These are phyloP conservation scores for Apamea monoglypha DNA, from an alignment of 2,888 invertebrate species.

Conservation along the genomic window DNA sequence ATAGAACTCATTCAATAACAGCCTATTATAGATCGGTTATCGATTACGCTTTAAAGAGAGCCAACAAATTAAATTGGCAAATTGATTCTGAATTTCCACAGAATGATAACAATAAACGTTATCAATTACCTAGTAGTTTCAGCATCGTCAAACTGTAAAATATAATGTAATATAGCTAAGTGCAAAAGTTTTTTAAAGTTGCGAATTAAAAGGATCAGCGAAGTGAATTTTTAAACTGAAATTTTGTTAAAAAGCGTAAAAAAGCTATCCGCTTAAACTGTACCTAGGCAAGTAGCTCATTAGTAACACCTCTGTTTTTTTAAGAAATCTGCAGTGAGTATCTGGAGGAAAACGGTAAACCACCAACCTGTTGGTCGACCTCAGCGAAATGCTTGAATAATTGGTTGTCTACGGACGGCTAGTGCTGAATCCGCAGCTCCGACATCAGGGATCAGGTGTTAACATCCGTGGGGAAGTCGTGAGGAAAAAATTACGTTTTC, in stretches of 20 bases:
- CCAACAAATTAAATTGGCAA: slow-evolving; percentile 56
- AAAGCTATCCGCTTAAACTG: slow-evolving; percentile 60
- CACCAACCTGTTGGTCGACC: slow-evolving; percentile 83
- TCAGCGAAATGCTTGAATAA: slow-evolving; percentile 85
- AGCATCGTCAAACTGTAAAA: slow-evolving; percentile 30
- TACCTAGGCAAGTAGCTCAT: slow-evolving; percentile 69
- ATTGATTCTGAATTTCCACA: slow-evolving; percentile 57
- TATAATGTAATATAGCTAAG: slow-evolving; percentile 30
- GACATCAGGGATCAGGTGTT: slow-evolving; percentile 84
- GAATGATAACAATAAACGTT: slow-evolving; percentile 53
- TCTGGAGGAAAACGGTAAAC: slow-evolving; percentile 79
- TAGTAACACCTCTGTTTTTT: slow-evolving; percentile 74
- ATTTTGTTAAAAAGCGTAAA: slow-evolving; percentile 58
- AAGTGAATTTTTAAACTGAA: slow-evolving; percentile 56
- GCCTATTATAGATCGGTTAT: slow-evolving; percentile 57
- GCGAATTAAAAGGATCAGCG: slow-evolving; percentile 45
- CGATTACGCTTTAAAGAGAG: slow-evolving; percentile 62
- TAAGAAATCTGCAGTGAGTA: slow-evolving; percentile 72
- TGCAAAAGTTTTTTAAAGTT: slow-evolving; percentile 33
- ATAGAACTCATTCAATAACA: slow-evolving; percentile 64
- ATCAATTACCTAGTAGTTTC: slow-evolving; percentile 46
- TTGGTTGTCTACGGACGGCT: slow-evolving; percentile 84
- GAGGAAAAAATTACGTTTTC: slow-evolving; percentile 73
- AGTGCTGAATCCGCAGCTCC: slow-evolving; percentile 71
- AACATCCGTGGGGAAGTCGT: slow-evolving; percentile 84